These are phyloP conservation scores for Habrosyne pyritoides DNA, from an alignment of 2,888 invertebrate genomes.

Conservation along the genomic window DNA sequence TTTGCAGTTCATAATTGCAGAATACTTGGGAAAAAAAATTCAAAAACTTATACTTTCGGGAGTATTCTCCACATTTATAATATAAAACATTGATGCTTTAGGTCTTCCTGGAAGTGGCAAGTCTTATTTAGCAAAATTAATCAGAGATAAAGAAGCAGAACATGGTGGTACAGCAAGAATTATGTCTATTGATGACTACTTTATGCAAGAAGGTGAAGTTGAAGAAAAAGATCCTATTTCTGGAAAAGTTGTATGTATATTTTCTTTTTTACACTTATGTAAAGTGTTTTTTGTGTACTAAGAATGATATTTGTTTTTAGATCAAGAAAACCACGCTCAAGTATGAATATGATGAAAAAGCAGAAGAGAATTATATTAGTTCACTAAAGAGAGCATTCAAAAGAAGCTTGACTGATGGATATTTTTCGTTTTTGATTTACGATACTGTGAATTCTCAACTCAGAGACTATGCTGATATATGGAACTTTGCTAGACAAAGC, in stretches of 20 bases:
- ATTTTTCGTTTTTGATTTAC: conserved; percentile 95
- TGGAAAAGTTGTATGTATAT: conserved; percentile 85
- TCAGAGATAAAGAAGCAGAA: conserved; percentile 92
- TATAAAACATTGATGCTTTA: conserved; percentile 30
- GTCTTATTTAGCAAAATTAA: conserved; percentile 93
- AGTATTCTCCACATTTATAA: no score
- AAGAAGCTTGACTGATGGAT: conserved; percentile 94
- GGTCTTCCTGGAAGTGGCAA: conserved; percentile 97
- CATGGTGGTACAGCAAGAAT: conserved; percentile 95
- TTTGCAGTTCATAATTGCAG: no score
- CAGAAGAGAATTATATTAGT: conserved; percentile 91
- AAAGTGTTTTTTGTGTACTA: no score
- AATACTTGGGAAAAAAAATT: no score
- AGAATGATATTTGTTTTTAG: conserved; percentile 65
- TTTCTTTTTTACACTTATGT: no score
- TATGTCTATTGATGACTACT: conserved; percentile 97
- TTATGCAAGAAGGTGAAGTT: conserved; percentile 93
- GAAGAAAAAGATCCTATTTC: conserved; percentile 87
- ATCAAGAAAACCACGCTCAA: conserved; percentile 87
- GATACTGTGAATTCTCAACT: conserved; percentile 95
- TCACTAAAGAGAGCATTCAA: conserved; percentile 95
- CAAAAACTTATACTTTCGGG: no score
- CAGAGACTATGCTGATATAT: conserved; percentile 93
- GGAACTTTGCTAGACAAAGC: conserved; percentile 92
- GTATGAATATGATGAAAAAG: conserved; percentile 94